Evolutionary conservation across 2,113 vertebrate genomes (phyloP), one percentile per base, ranked within the genome.

Genomic region (Cardinalis cardinalis): DNA sequence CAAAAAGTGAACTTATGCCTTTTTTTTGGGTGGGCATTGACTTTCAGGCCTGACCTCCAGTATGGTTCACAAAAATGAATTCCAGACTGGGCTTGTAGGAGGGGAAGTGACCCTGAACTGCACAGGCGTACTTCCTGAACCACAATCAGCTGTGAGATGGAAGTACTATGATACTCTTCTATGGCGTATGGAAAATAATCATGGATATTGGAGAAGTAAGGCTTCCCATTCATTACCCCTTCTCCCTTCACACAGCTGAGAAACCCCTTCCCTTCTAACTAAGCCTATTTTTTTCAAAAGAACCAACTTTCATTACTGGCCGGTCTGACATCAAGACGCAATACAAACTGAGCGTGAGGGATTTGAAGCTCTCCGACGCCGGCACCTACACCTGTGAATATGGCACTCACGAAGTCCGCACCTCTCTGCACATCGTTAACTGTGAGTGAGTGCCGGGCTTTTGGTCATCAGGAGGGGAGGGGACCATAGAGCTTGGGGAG

Each of bases 371-470:
- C 28, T 43, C 83, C 0, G 84, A 97, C 2, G 88, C 95, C 2
- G 95, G 87, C 17, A 44, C 2, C 66, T 98, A 98, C 71, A 73
- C 36, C 61, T 98, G 98, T 70, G 63, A 76, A 48, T 78, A 55
- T 2, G 48, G 9, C 2, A 10, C 31, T 44, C 23, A 4, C 4
- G 7, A 6, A 77, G 68, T 5, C 24, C 36, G 2, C 17, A 89
- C 95, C 74, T 77, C 95, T 2, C 38, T 98, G 66, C 74, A 75
- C 19, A 51, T 98, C 60, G 93, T 97, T 26, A 12, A 63, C 59
- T 7, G 98, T 98, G 90, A 98, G 97, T 93, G 31, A 34, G 26
- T 14, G 26, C 11, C 64, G 24, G 59, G 36, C 12, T 73, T 77
- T 43, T 55, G 43, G 48, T 26, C 34, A 32, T 21, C 16, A 32